Percentiles rank a stretch among this genome's conserved stretches.
Evolutionary conservation across 2,797 vertebrate species (phyloP).

Genomic region (Mormyrus proboscirostris): DNA sequence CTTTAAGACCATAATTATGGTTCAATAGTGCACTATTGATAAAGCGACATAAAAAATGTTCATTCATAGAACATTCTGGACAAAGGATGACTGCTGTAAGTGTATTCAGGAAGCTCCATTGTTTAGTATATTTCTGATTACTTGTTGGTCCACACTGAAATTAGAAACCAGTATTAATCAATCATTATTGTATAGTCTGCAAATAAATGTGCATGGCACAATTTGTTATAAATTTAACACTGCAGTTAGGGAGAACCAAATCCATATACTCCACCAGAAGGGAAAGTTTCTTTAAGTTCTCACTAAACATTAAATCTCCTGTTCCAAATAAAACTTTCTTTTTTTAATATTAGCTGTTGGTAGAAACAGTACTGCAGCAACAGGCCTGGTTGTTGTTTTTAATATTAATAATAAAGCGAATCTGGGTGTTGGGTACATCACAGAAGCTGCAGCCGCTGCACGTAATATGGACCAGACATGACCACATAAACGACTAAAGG

Average conservation of each 20-base stretch:
- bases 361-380: neutral
- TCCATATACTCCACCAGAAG: conserved; percentile 43
- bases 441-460: neutral
- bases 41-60: conserved; percentile 53
- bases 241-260: conserved; percentile 22
- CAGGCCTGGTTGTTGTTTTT: neutral
- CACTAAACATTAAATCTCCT: neutral
- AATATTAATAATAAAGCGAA: conserved; percentile 37
- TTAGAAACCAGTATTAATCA: conserved; percentile 65
- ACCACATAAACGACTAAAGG: conserved; percentile 11
- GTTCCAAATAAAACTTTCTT: neutral
- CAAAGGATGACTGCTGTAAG: conserved; percentile 59
- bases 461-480: conserved; percentile 1
- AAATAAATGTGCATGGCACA: conserved; percentile 22
- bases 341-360: neutral
- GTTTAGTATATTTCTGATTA: conserved; percentile 60
- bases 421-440: conserved; percentile 31
- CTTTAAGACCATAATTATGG: conserved; percentile 65
- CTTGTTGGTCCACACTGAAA: conserved; percentile 44
- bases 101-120: conserved; percentile 56
- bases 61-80: conserved; percentile 58
- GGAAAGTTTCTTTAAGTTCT: conserved; percentile 72
- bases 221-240: neutral
- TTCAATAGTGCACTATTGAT: conserved; percentile 71
- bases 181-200: conserved; percentile 23